Evolutionary conservation across 2,797 vertebrate species (phyloP), one percentile per base, ranked within the genome.

Genomic region (Acanthurus leucopareius): DNA sequence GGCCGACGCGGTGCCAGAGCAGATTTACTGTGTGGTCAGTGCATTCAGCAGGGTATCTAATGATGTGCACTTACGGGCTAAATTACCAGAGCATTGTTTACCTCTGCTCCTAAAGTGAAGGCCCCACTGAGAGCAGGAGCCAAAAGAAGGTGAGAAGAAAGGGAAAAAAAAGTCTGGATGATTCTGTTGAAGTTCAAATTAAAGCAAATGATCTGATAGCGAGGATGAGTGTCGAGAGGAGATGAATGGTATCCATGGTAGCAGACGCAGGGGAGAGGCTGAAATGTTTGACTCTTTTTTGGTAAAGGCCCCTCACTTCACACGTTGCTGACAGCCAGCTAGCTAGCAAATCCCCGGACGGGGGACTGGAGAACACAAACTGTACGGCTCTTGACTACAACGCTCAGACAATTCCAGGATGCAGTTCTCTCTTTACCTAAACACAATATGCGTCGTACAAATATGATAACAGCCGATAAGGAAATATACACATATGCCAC

Each of bases 1-100:
- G 80, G 78, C 73, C 49, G 75, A 74, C 9, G 45, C 61, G 66
- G 74, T 88, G 91, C 85, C 89, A 88, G 62, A 85, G 88, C 85
- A 88, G 88, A 93, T 93, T 93, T 90, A 91, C 75, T 57, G 73
- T 58, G 72, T 76, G 92, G 92, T 86, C 88, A 78, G 84, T 48
- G 88, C 70, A 85, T 90, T 91, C 86, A 74, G 82, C 51, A 0
- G 73, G 80, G 82, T 83, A 65, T 84, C 85, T 91, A 90, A 92
- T 91, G 91, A 93, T 87, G 91, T 69, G 82, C 91, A 89, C 87
- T 93, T 88, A 87, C 13, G 54, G 88, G 70, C 87, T 85, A 82
- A 87, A 94, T 92, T 83, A 91, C 89, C 75, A 65, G 53, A 69
- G 67, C 82, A 83, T 84, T 93, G 91, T 91, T 94, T 93, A 92